Percentiles rank a stretch among this genome's conserved stretches.
Conservation (phyloP, 2,888 invertebrate genomes). For the Ashinkailepas kermadecensis region DNA sequence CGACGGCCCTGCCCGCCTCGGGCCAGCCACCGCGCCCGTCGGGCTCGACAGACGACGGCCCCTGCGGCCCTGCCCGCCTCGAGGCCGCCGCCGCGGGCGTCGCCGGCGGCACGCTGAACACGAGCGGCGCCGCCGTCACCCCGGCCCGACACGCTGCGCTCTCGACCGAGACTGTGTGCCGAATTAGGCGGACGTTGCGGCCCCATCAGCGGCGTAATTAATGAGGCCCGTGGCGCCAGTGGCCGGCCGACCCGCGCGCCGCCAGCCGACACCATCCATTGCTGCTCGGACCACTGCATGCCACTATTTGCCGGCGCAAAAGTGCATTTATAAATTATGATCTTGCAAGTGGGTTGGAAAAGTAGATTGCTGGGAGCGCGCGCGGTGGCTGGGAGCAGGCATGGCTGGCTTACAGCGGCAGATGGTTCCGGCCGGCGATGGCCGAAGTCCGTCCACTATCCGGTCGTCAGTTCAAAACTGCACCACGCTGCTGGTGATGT, state of each 20-base stretch:
- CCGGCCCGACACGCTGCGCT: neutral
- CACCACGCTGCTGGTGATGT: no score
- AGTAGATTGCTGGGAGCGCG: neutral
- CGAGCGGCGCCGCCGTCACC: neutral
- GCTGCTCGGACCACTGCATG: neutral
- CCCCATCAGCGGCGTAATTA: neutral
- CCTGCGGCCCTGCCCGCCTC: no score
- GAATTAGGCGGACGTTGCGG: neutral
- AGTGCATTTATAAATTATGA: slow-evolving; percentile 5
- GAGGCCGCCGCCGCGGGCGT: no score
- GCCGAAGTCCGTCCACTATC: no score
- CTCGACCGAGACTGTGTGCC: neutral
- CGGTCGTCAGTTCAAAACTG: no score
- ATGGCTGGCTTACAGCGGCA: no score
- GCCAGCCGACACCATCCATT: neutral
- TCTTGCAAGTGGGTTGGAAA: neutral
- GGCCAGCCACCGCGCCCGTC: no score
- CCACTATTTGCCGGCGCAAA: neutral
- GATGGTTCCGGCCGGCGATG: no score
- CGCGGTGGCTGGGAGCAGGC: neutral
- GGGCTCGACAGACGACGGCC: no score
- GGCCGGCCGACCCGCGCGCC: neutral
- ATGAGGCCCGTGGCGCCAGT: neutral
- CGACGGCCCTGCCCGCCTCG: no score
- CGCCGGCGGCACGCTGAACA: neutral